These are phyloP conservation scores for Tribolium madens DNA, from an alignment of 1,140 invertebrate genomes.

Conservation along the genomic window DNA sequence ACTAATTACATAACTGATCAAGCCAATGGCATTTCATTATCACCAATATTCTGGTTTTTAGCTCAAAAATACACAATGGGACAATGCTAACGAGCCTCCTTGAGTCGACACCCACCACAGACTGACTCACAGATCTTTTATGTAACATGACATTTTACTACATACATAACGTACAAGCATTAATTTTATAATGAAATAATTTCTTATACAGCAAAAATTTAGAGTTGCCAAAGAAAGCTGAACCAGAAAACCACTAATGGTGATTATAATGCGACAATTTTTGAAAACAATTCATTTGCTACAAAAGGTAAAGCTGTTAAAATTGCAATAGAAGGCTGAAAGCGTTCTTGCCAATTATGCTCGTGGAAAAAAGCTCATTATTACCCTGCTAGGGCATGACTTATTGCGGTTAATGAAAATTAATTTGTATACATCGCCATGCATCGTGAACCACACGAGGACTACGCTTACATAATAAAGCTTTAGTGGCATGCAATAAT, in stretches of 20 bases:
- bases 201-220: neutral
- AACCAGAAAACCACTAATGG: too few species aligned
- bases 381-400: conserved; percentile 3
- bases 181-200: conserved; percentile 10
- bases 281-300: too few species aligned
- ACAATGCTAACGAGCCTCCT: conserved; percentile 2
- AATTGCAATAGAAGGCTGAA: too few species aligned
- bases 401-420: conserved; percentile 33
- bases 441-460: conserved; percentile 1
- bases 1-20: neutral
- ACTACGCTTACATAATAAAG: conserved; percentile 9
- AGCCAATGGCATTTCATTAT: conserved; percentile 11
- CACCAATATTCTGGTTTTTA: neutral
- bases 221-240: too few species aligned
- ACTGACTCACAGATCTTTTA: conserved; percentile 25
- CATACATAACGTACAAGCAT: neutral
- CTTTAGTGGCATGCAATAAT: conserved; percentile 15
- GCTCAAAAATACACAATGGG: conserved; percentile 4
- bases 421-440: conserved; percentile 22
- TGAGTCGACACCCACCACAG: conserved; percentile 11
- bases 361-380: too few species aligned
- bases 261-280: too few species aligned
- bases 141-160: conserved; percentile 32
- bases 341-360: too few species aligned
- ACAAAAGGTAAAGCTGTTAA: too few species aligned